Conservation (phyloP, 2,888 invertebrate genomes). For the Temnothorax ravouxi region DNA sequence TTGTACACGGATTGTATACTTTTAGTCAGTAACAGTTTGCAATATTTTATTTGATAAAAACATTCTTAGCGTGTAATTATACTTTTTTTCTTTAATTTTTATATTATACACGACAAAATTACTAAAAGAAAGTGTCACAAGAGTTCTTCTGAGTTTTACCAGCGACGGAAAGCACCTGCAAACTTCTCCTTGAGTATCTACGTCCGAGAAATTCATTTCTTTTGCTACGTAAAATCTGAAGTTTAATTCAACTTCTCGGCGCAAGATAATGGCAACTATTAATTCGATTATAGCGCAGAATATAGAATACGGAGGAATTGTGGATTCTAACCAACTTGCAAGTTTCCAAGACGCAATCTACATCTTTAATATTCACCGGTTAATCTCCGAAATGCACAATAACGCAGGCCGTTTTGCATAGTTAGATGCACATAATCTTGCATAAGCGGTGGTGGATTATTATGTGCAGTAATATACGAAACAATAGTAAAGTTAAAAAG, state of each 20-base stretch:
- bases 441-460: conserved; percentile 10
- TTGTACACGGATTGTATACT: background rate
- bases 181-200: conserved; percentile 33
- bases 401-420: background rate
- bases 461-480: background rate
- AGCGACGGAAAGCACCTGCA: conserved; percentile 14
- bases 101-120: conserved; percentile 9
- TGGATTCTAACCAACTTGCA: background rate
- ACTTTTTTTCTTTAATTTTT: conserved; percentile 17
- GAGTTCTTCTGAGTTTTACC: conserved; percentile 26
- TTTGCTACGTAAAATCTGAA: conserved; percentile 30
- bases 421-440: conserved; percentile 22
- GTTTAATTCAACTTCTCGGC: conserved; percentile 39
- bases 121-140: background rate
- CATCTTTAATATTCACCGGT: conserved; percentile 29
- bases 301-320: conserved; percentile 6
- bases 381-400: conserved; percentile 42
- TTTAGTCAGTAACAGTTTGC: background rate
- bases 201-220: conserved; percentile 27
- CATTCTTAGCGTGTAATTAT: background rate
- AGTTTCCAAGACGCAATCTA: background rate
- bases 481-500: conserved; percentile 25
- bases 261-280: conserved; percentile 33
- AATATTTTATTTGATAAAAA: background rate
- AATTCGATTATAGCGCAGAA: conserved; percentile 38